Base-by-base conservation (phyloP, 2,113 vertebrate genomes). In the Burhinus bistriatus region DNA sequence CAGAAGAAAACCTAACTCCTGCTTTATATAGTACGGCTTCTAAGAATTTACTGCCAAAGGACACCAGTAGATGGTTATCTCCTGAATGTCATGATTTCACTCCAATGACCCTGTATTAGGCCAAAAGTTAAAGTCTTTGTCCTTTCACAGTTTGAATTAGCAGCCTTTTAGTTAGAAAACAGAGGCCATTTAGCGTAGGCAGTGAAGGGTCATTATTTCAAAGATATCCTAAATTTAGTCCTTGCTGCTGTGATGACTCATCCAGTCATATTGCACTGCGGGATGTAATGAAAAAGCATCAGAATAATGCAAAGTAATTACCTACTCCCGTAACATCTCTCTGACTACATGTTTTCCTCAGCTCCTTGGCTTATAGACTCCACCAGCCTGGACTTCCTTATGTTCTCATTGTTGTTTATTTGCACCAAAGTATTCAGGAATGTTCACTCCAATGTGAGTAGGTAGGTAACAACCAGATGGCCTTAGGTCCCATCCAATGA, bases 221-320 rank as follows among this genome's bases (percentile, higher is more conserved):
- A 75, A 95, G 32, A 44, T 58, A 19, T 81, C 76, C 83, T 95
- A 90, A 93, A 78, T 94, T 95, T 94, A 96, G 76, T 78, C 68
- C 44, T 94, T 89, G 72, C 47, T 95, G 66, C 55, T 87, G 44
- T 68, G 91, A 51, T 91, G 87, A 95, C 66, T 95, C 92, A 96
- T 45, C 14, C 45, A 68, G 59, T 59, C 47, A 75, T 68, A 89
- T 52, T 5, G 3, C 47, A 59, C 83, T 78, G 57, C 59, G 92
- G 72, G 83, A 92, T 92, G 47, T 27, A 96, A 86, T 52, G 47
- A 80, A 69, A 93, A 92, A 81, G 8, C 16, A 11, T 68, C 42
- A 78, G 59, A 78, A 86, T 92, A 89, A 87, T 47, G 32, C 27
- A 52, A 75, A 93, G 16, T 81, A 75, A 75, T 81, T 70, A 62